Evolutionary conservation across 1,140 invertebrate species (phyloP), one percentile per base, ranked within the genome.

Genomic region (Planococcus citri): DNA sequence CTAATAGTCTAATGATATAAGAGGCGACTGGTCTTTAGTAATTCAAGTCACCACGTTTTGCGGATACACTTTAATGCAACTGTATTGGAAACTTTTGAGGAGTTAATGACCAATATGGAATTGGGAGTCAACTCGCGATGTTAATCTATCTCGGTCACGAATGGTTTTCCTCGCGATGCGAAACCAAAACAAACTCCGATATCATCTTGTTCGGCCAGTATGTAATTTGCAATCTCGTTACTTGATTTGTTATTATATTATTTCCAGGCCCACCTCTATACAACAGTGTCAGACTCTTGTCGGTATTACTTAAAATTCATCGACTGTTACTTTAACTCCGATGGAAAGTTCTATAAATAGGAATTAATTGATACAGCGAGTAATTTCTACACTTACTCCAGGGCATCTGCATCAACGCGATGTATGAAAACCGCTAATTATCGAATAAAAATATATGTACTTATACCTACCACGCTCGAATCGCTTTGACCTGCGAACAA

Each of bases 271-370:
- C n/a, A n/a, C n/a, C n/a, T n/a, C n/a, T n/a, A n/a, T n/a, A n/a
- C n/a, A n/a, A n/a, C n/a, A n/a, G n/a, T n/a, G n/a, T n/a, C n/a
- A n/a, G n/a, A n/a, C n/a, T n/a, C n/a, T n/a, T n/a, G 29, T 33
- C 12, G 29, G 29, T 33, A 33, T 33, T 33, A 33, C 29, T 33
- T 33, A 33, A 33, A 33, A 33, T 33, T 33, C 29, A 33, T 12
- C 29, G 29, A 33, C 12, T 33, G 29, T 33, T 33, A 12, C 29
- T 12, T 6, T 14, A 51, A 51, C 41, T n/a, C 17, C 10, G 6
- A n/a, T n/a, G 41, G 41, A 51, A 51, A 51, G n/a, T 14, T 51
- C 41, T n/a, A 51, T n/a, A 51, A 51, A 51, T 51, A 51, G 41
- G 17, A 51, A 51, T 51, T 51, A 51, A 51, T 51, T 51, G 17